Evolutionary conservation across 2,888 invertebrate genomes (phyloP), one percentile per base, ranked within the genome.

Genomic region (Erannis defoliaria): DNA sequence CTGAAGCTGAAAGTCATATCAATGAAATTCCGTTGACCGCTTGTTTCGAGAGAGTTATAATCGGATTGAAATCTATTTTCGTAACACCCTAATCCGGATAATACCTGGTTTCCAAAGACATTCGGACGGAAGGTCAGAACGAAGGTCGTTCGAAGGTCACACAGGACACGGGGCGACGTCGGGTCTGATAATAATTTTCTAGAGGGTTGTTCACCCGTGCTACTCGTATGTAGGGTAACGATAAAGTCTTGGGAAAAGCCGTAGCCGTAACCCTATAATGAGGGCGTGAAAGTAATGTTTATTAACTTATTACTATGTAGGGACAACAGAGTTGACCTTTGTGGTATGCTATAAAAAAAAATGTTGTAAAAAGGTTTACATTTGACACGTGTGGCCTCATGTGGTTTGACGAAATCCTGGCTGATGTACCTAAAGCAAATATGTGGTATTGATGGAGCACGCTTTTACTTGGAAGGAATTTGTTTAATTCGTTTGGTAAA

Each of bases 81-180:
- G 37, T 45, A 38, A 40, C 26, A 16, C 46, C 50, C 45, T 37
- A 54, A 58, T 55, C 38, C 62, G 45, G 38, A 4, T 53, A 59
- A 40, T 35, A 66, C 49, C 49, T 50, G 55, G 40, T 5, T 26
- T 26, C 33, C 10, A 19, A 49, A 65, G 55, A 49, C 43, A 46
- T 62, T 46, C 50, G 46, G 42, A 23, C 55, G 46, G 62, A 64
- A 65, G 67, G 70, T 66, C 66, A 64, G 38, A 57, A 26, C 58
- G 71, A 83, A 87, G 85, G 87, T 83, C 75, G 71, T 65, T 66
- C 78, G 73, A 78, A 84, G 82, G 86, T 61, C 75, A 62, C 72
- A 31, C 55, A 70, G 49, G 56, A 63, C 51, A 55, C 73, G 76
- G 66, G 71, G 73, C 67, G 58, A 55, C 65, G 80, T 76, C 81